Base-by-base conservation (phyloP, 2,113 vertebrate genomes). In the Formicarius rufipectus region DNA sequence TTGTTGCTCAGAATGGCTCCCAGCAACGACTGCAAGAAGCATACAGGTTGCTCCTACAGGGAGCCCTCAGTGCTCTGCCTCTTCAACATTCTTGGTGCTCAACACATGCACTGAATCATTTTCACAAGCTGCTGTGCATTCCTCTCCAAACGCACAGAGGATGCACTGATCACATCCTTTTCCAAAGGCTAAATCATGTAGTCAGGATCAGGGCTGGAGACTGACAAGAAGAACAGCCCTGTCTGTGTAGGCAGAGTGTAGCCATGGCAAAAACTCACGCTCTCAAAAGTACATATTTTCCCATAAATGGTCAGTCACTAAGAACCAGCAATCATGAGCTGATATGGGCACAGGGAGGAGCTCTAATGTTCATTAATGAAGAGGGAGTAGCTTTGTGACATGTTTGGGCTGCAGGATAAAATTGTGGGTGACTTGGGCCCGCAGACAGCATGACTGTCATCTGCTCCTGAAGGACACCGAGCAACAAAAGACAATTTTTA, bases 241-340 rank as follows among this genome's bases (percentile, higher is more conserved):
- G 45, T 68, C 84, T 82, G 73, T 16, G 37, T 42, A 77, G 89
- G 67, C 86, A 91, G 94, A 66, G 49, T 12, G 64, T 84, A 84
- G 27, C 69, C 78, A 86, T 23, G 56, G 73, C 68, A 69, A 73
- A 84, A 93, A 49, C 93, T 81, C 86, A 10, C 31, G 44, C 75
- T 91, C 60, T 58, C 49, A 47, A 74, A 86, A 93, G 91, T 76
- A 87, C 95, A 94, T 96, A 93, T 87, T 97, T 96, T 96, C 86
- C 96, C 95, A 95, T 97, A 96, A 95, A 97, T 96, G 96, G 95
- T 91, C 64, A 79, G 49, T 59, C 90, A 52, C 62, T 88, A 53
- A 64, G 84, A 81, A 87, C 45, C 66, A 62, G 73, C 47, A 87
- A 42, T 84, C 87, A 69, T 0, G 12, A 62, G 50, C 87, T 35